Evolutionary conservation across 2,113 vertebrate genomes (phyloP).

Genomic region (Conger conger): DNA sequence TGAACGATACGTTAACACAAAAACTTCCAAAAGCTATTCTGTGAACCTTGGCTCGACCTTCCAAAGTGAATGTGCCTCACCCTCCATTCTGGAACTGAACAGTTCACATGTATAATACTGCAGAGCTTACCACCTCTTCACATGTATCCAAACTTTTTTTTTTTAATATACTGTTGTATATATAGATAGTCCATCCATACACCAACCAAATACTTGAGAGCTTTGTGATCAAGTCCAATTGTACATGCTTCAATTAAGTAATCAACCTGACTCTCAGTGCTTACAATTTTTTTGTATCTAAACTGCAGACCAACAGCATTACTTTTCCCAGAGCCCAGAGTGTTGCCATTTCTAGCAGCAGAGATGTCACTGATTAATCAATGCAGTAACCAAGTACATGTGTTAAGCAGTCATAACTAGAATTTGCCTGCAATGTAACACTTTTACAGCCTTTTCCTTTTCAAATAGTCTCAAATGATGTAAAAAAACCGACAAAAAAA

Average conservation of each 20-base stretch:
- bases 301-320: conserved; percentile 81
- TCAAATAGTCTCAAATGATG: conserved; percentile 84
- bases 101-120: neutral
- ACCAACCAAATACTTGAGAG: conserved; percentile 85
- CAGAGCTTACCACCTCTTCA: conserved; percentile 20
- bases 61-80: neutral
- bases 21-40: neutral
- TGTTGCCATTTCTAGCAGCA: conserved; percentile 80
- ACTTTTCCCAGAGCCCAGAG: conserved; percentile 72
- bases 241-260: conserved; percentile 83
- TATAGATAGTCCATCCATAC: conserved; percentile 88
- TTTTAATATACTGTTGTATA: conserved; percentile 88
- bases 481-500: too few species aligned
- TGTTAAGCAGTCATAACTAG: conserved; percentile 84
- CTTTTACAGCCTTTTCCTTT: conserved; percentile 78
- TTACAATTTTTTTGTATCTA: conserved; percentile 80
- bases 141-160: conserved; percentile 33
- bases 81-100: neutral
- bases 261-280: conserved; percentile 74
- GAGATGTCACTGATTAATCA: conserved; percentile 74
- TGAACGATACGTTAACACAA: neutral
- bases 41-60: neutral
- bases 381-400: conserved; percentile 81
- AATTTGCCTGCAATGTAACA: conserved; percentile 78
- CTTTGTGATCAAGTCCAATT: conserved; percentile 77